A percentile compares a stretch with the other conserved stretches of the same genome.
Conservation (phyloP, 2,888 invertebrate species). For the Plusia festucae region DNA sequence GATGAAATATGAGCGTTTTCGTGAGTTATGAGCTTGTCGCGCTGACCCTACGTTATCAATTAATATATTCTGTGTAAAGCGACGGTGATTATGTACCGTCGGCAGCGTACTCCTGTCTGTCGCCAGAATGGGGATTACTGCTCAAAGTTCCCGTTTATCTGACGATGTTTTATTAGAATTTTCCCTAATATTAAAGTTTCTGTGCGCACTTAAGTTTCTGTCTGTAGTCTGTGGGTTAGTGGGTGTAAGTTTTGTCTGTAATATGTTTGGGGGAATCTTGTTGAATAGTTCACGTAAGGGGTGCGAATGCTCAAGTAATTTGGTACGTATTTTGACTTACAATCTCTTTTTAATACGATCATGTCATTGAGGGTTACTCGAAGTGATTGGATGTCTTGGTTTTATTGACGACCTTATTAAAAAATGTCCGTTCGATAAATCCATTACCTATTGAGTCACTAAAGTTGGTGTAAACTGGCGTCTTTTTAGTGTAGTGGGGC, state of each 20-base stretch:
- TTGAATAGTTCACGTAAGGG: constrained; percentile 34
- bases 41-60: constrained; percentile 77
- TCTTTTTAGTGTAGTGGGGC: constrained; percentile 60
- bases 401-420: constrained; percentile 28
- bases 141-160: constrained; percentile 61
- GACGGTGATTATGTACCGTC: constrained; percentile 57
- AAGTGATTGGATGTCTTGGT: constrained; percentile 24
- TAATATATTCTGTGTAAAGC: constrained; percentile 77
- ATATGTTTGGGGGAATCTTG: constrained; percentile 48
- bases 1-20: constrained; percentile 75
- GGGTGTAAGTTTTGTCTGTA: constrained; percentile 54
- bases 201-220: constrained; percentile 48
- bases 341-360: constrained; percentile 34
- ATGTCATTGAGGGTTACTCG: constrained; percentile 5
- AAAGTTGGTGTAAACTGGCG: constrained; percentile 52
- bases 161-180: constrained; percentile 62
- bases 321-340: constrained; percentile 36
- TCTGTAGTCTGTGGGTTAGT: constrained; percentile 57
- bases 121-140: constrained; percentile 63
- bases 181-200: constrained; percentile 58
- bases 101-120: constrained; percentile 62
- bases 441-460: constrained; percentile 57
- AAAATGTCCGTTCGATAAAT: constrained; percentile 38
- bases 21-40: constrained; percentile 78
- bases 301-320: constrained; percentile 39